Evolutionary conservation across 2,888 invertebrate genomes (phyloP).

Genomic region (Andrena flavipes): DNA sequence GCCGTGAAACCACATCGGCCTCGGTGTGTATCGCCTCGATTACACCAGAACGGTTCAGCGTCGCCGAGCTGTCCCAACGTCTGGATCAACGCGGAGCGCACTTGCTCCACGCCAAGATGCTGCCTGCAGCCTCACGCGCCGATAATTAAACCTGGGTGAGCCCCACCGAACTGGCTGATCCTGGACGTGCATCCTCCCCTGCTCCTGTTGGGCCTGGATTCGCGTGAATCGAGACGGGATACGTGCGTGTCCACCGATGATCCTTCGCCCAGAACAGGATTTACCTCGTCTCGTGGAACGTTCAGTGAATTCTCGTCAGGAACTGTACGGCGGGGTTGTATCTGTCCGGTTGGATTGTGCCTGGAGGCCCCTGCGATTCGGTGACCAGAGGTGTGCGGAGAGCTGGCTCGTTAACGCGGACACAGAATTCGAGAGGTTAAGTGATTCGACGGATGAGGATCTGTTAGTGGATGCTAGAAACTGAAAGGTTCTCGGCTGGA

Average conservation of each 20-base stretch:
- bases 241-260: conserved; percentile 7
- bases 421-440: conserved; percentile 33
- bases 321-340: background rate
- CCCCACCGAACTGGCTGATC: conserved; percentile 1
- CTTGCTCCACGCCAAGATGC: conserved; percentile 61
- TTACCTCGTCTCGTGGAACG: background rate
- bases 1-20: conserved; percentile 70
- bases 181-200: background rate
- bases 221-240: background rate
- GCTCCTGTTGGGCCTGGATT: background rate
- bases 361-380: background rate
- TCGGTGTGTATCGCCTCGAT: conserved; percentile 72
- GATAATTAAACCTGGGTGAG: background rate
- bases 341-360: background rate
- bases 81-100: conserved; percentile 62
- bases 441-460: conserved; percentile 10
- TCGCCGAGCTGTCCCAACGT: conserved; percentile 68
- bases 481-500: conserved; percentile 22
- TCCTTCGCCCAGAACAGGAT: conserved; percentile 5
- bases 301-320: conserved; percentile 2
- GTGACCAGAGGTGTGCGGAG: background rate
- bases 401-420: conserved; percentile 21
- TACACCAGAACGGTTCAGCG: conserved; percentile 69
- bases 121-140: conserved; percentile 30
- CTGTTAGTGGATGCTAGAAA: conserved; percentile 23